Evolutionary conservation across 1,140 invertebrate species (phyloP), one percentile per base, ranked within the genome.

Genomic region (Metopolophium dirhodum): DNA sequence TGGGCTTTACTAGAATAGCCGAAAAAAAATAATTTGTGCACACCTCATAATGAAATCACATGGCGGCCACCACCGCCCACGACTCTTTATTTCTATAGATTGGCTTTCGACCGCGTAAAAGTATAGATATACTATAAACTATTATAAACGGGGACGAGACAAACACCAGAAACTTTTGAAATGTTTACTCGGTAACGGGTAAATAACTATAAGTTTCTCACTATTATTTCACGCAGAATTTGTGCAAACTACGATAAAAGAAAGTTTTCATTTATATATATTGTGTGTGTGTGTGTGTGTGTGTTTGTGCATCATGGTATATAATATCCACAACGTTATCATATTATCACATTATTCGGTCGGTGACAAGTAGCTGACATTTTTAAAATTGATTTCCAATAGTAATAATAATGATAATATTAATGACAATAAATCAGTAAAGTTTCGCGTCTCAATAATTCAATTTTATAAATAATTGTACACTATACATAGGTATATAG

Each of bases 181-280:
- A 41, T 86, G 45, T 86, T 86, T 86, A 86, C 45, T 20, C 85
- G 85, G 45, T 49, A n/a, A 45, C 37, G 23, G 22, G 83, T 86
- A 47, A 86, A 86, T 86, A 86, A 85, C 41, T 86, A 86, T 86
- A 86, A 47, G 41, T 47, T 86, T 47, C 85, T 26, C 45, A 47
- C 23, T n/a, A 47, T 45, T 47, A 45, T 86, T 86, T 41, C 37
- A 86, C 23, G 23, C 85, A 30, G 85, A 47, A 86, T 86, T 86
- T 45, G 85, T 86, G 85, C 85, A 86, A 86, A 86, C 45, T 86
- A 30, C 37, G 85, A 86, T 86, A 86, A 86, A 47, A 86, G 41
- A 86, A 86, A 86, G 85, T 86, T 86, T 86, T 86, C 26, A 30
- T 47, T 47, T 86, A 86, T 86, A 86, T 47, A 23, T 85, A 41